These are phyloP conservation scores for Centrocercus urophasianus DNA, from an alignment of 2,113 vertebrate genomes.

Conservation along the genomic window DNA sequence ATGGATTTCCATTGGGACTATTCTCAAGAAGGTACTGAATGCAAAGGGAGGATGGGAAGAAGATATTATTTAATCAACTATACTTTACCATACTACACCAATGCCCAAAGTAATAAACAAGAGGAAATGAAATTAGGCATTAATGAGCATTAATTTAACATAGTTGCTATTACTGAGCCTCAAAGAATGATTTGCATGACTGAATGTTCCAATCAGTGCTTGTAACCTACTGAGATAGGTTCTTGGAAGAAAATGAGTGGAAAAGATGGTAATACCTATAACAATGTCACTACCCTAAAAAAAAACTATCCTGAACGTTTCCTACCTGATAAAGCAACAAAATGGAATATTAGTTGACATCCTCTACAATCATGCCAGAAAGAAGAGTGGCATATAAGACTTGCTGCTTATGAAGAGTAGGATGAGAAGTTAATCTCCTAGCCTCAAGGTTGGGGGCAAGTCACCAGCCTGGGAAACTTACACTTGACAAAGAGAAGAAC, in stretches of 20 bases:
- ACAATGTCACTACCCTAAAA: not conserved
- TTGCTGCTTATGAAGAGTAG: not conserved
- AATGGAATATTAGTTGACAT: not conserved
- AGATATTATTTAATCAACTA: conserved; percentile 36
- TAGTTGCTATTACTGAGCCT: conserved; percentile 26
- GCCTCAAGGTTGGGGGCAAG: not conserved
- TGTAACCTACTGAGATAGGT: not conserved
- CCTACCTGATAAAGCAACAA: not conserved
- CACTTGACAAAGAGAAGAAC: not conserved
- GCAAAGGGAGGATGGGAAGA: not conserved
- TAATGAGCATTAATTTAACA: conserved; percentile 41
- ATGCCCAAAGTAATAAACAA: conserved; percentile 40
- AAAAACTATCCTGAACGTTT: not conserved
- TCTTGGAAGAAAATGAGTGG: not conserved
- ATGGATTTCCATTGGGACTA: not conserved
- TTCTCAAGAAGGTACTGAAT: not conserved
- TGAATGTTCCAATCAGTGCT: conserved; percentile 34
- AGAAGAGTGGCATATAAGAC: not conserved
- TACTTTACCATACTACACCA: not conserved
- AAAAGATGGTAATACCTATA: not conserved
- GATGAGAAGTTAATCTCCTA: not conserved
- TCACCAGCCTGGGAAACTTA: not conserved
- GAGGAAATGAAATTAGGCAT: conserved; percentile 41
- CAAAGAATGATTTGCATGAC: not conserved
- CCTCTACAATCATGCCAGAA: not conserved